Base-by-base conservation (phyloP, 2,888 invertebrate species). In the Netelia fuscicornis region DNA sequence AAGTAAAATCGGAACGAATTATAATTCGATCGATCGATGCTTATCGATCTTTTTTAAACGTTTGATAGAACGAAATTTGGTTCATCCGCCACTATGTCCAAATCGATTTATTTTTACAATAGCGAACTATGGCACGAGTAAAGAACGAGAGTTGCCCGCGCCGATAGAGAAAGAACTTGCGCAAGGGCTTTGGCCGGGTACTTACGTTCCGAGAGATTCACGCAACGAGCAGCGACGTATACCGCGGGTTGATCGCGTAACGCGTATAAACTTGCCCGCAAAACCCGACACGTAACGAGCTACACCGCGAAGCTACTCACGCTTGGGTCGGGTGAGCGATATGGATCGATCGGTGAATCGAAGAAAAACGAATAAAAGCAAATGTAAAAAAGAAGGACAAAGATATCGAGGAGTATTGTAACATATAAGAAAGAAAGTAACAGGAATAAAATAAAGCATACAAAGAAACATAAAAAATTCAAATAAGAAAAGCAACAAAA, bases 221-320 rank as follows among this genome's bases (percentile, higher is more conserved):
- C 84, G 78, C 75, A 85, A 82, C 71, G 78, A 78, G n/a, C 58
- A 75, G 70, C 70, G 81, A 20, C 48, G 54, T 65, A 75, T 54
- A 71, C 30, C 54, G 65, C 75, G 70, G 52, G 74, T 65, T 58
- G 81, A 85, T 85, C 85, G 78, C 81, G 81, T 79, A 82, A 85
- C 78, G 75, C 79, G 81, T 79, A 75, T 81, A 82, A 77, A 77
- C 52, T 71, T 65, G 52, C 52, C 17, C 23, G 44, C 54, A 65
- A 62, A 60, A 60, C 20, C 58, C 17, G 37, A 65, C 52, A 81
- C 81, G 81, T 85, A 81, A 82, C 81, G 78, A 85, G 52, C 70
- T 25, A 71, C 80, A 72, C 77, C 84, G 67, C 74, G 68, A 42
- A 42, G 68, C 52, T 37, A 65, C 60, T 52, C 64, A 81, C 68